Base-by-base conservation (phyloP, 2,113 vertebrate species). In the Zosterops hypoxanthus region DNA sequence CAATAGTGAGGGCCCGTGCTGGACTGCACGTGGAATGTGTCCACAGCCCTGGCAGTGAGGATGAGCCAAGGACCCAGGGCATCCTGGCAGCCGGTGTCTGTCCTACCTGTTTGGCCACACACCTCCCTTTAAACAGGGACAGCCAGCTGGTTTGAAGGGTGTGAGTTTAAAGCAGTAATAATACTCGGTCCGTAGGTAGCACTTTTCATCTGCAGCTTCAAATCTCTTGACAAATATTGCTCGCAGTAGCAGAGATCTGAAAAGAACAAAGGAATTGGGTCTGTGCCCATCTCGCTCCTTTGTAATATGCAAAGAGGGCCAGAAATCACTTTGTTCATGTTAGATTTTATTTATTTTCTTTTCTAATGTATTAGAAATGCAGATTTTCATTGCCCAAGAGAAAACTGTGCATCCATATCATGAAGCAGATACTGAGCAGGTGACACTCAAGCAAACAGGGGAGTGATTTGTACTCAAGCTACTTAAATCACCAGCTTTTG, bases 261-360 rank as follows among this genome's bases (percentile, higher is more conserved):
- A 92, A 95, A 95, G 95, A 95, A 95, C 93, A 96, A 96, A 96
- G 93, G 68, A 91, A n/a, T 91, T 97, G 95, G 95, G 89, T n/a
- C 59, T n/a, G 82, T 95, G 96, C 95, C 96, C 94, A 94, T 95
- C 96, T 95, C 26, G 14, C 59, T 95, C 46, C 89, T 96, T 97
- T 96, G 87, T 95, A 96, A 95, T 93, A 96, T 96, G 94, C 89
- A 97, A 95, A 97, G 89, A 94, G 55, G 87, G 81, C 65, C 87
- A 96, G 89, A 92, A 95, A 95, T 94, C 61, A 12, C 95, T 95
- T 95, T 97, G 95, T 95, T 96, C 92, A 39, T 92, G 65, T 80
- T 88, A 76, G 73, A 85, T 82, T 70, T 57, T 89, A 53, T 95
- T 94, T 94, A 14, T 86, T 83, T 73, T 90, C 56, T 88, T 83